phyloP scores from a whole-genome alignment of 2,797 vertebrate genomes.

The Sebastes hubbsi region DNA sequence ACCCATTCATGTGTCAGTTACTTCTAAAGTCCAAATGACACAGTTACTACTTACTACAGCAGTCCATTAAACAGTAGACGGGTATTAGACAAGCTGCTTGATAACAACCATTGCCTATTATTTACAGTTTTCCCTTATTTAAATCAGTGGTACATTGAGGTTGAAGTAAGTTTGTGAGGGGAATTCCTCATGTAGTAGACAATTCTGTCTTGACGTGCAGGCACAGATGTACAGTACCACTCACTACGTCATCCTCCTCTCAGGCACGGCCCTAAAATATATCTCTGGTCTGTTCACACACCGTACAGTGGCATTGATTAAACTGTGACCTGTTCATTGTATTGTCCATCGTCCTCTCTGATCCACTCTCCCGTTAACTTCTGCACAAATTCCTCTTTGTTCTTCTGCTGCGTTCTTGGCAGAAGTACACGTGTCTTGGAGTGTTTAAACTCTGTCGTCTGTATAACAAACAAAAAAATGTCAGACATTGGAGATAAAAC shows the following conservation, averaged over 20 bases:
- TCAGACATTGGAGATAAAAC: background rate
- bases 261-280: background rate
- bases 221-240: constrained; percentile 26
- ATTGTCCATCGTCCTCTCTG: constrained; percentile 41
- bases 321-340: constrained; percentile 56
- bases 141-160: constrained; percentile 33
- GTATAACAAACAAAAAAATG: constrained; percentile 16
- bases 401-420: constrained; percentile 37
- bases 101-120: constrained; percentile 24
- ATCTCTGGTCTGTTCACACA: constrained; percentile 12
- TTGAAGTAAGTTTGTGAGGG: constrained; percentile 27
- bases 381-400: constrained; percentile 26
- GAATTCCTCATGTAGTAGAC: constrained; percentile 10
- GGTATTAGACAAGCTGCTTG: constrained; percentile 38
- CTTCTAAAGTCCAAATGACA: constrained; percentile 23
- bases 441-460: constrained; percentile 75
- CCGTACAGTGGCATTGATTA: constrained; percentile 30
- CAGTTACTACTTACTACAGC: constrained; percentile 47
- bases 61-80: constrained; percentile 48
- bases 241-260: constrained; percentile 18
- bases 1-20: constrained; percentile 30
- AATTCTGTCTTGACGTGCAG: constrained; percentile 1
- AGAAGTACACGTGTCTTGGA: background rate
- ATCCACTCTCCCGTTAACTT: constrained; percentile 18
- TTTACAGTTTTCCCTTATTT: constrained; percentile 57